These are phyloP conservation scores for Mesoclemmys tuberculata DNA, from an alignment of 2,113 vertebrate genomes.

Conservation along the genomic window DNA sequence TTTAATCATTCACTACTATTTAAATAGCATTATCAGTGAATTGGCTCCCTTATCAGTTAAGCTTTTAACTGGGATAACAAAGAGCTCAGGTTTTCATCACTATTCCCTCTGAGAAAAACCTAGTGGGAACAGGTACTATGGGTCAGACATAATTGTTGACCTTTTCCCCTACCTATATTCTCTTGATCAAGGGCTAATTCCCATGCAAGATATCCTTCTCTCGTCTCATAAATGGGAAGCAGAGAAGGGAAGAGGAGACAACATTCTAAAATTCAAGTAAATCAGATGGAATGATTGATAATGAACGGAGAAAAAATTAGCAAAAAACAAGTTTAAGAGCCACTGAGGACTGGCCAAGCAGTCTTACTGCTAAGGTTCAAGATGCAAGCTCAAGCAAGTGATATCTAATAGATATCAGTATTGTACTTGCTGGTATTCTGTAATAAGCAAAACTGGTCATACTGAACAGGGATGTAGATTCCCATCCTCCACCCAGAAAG, in stretches of 20 bases:
- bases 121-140: background rate
- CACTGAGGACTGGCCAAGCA: background rate
- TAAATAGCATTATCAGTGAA: conserved; percentile 72
- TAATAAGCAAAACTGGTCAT: background rate
- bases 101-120: conserved; percentile 37
- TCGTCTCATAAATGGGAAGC: background rate
- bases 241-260: background rate
- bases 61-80: conserved; percentile 46
- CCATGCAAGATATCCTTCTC: fast-evolving
- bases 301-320: fast-evolving
- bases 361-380: background rate
- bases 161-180: background rate
- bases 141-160: background rate
- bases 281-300: background rate
- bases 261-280: background rate
- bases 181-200: fast-evolving
- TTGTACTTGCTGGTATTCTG: background rate
- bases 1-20: conserved; percentile 69
- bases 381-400: background rate
- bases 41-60: conserved; percentile 62
- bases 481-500: background rate
- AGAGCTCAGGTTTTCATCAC: conserved; percentile 49
- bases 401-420: background rate
- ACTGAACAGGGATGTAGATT: background rate
- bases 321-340: background rate